Evolutionary conservation across 2,888 invertebrate genomes (phyloP), one percentile per base, ranked within the genome.

Genomic region (Oxystoma pomonae): DNA sequence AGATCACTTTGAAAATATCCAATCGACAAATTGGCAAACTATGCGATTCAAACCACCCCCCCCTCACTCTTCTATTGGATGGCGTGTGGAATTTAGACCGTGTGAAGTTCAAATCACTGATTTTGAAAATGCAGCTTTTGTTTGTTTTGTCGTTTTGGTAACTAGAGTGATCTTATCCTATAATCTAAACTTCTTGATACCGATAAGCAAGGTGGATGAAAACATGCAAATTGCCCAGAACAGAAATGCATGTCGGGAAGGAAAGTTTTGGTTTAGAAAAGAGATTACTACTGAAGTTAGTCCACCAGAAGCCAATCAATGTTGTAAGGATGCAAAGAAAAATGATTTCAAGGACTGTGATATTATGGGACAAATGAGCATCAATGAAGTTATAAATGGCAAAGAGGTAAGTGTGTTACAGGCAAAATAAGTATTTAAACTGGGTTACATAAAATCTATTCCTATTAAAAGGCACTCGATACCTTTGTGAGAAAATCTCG

Each of bases 1-100:
- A 0, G 99, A 99, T 80, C 99, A 99, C 81, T 99, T 99, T 83
- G 99, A 99, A 93, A 98, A 98, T 78, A 96, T 98, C 71, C 98
- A 98, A 78, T 98, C 98, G 0, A 98, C 98, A 21, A 98, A 98
- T 83, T 98, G 98, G 98, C 98, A 98, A 82, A 96, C 97, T 35
- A 96, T 98, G 96, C 86, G 96, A 52, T 99, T 99, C 83, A 99
- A 99, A 82, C 98, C 98, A 22, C 98, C 98, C 55, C 96, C 97
- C 20, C 94, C 96, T 0, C 90, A 96, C 78, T 94, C 96, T 7
- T 85, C 93, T 58, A 99, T 99, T 75, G 99, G 99, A 50, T 99
- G 99, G 99, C 87, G 99, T 70, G 99, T 99, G 0, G 99, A 99
- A 83, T 99, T 99, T 83, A 88, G 99, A 21, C 98, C 99, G 53